A percentile compares a stretch with the other conserved stretches of the same genome.
Evolutionary conservation across 2,888 invertebrate genomes (phyloP).

Genomic region (Arctia plantaginis): DNA sequence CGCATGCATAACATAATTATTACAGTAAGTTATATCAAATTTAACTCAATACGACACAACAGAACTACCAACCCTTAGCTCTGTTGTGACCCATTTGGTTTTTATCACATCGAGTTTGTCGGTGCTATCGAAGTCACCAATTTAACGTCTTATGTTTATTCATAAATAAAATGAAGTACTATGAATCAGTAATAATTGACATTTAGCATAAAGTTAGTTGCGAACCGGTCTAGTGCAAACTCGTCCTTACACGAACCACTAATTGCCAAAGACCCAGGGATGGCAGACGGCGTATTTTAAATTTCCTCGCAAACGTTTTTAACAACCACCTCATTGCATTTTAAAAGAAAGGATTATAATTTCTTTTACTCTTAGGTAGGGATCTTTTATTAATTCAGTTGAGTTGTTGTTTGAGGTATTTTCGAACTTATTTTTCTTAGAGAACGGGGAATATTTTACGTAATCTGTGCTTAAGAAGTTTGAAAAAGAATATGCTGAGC

Average conservation of each 20-base stretch:
- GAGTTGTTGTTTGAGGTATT: slow-evolving; percentile 58
- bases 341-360: slow-evolving; percentile 86
- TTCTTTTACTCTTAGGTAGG: slow-evolving; percentile 75
- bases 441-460: slow-evolving; percentile 1
- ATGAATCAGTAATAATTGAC: background rate
- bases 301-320: slow-evolving; percentile 83
- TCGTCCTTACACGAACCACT: slow-evolving; percentile 72
- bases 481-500: background rate
- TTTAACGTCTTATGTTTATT: background rate
- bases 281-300: slow-evolving; percentile 70
- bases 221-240: slow-evolving; percentile 7
- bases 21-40: no score
- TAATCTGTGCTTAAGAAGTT: slow-evolving; percentile 10
- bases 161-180: background rate
- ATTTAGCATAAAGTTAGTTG: background rate
- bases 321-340: slow-evolving; percentile 86
- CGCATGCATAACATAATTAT: no score
- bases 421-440: slow-evolving; percentile 50
- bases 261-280: slow-evolving; percentile 77
- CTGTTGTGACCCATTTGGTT: background rate
- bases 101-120: background rate
- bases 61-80: no score
- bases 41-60: no score
- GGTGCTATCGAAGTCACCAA: background rate
- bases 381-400: slow-evolving; percentile 81